phyloP scores from a whole-genome alignment of 2,113 vertebrate species.

The Potamarius usumacintae region DNA sequence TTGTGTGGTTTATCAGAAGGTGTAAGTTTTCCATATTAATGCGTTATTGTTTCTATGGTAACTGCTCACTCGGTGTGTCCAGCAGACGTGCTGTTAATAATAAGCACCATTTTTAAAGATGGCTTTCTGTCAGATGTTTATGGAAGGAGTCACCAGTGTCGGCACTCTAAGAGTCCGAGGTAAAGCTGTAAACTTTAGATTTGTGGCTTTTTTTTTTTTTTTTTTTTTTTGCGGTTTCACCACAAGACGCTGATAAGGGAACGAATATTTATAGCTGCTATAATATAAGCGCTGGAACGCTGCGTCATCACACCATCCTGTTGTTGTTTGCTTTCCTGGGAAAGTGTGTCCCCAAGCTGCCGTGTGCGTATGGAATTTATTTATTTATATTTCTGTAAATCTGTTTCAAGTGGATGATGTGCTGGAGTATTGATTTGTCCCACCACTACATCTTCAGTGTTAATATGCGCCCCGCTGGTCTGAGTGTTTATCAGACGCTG shows the following conservation, averaged over 20 bases:
- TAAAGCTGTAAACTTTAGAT: background rate
- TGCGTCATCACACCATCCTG: background rate
- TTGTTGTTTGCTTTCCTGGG: background rate
- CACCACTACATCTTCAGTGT: no score
- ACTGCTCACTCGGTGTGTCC: no score
- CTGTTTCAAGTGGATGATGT: background rate
- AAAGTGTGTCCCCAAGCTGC: background rate
- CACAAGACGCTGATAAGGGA: background rate
- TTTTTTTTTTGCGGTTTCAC: no score
- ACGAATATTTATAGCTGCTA: background rate
- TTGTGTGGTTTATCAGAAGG: no score
- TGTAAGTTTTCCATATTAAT: no score
- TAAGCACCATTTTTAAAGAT: no score
- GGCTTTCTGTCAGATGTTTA: background rate
- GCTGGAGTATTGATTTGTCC: no score
- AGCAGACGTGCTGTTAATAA: no score
- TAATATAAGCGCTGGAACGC: background rate
- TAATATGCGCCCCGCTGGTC: background rate
- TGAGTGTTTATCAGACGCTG: background rate
- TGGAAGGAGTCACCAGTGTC: background rate
- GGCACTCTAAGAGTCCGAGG: no score
- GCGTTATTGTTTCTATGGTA: no score
- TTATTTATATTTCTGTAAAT: background rate
- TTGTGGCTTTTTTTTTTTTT: no score
- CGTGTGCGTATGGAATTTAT: no score